Evolutionary conservation across 2,888 invertebrate species (phyloP), one percentile per base, ranked within the genome.

Genomic region (Cryptophagus acutangulus): DNA sequence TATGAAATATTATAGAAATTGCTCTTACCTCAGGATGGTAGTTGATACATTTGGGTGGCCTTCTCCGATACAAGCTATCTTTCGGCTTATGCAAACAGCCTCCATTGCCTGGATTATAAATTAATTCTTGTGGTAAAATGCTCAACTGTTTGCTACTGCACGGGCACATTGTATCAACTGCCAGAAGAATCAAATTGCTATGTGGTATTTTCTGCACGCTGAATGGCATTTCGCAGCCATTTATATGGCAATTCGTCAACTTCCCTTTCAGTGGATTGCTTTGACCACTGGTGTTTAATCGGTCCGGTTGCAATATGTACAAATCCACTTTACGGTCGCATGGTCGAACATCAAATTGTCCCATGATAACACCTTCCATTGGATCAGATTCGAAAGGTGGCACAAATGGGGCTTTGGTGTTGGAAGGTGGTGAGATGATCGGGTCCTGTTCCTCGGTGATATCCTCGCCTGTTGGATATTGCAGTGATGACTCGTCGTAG

Each of bases 151-250:
- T 89, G 61, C 84, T 86, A 51, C 89, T 89, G 70, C 90, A 91
- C 35, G 89, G 89, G 66, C 89, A 90, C 54, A 87, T 71, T 14
- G 87, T 89, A 69, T 92, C 90, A 57, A 91, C 90, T 49, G 90
- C 91, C 48, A 92, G 73, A 49, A 92, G 73, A 58, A 92, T 87
- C 57, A 92, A 73, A 74, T 92, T 92, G 63, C 90, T 91, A 67
- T 88, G 86, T 34, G 84, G 88, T 60, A 92, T 88, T 72, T 89
- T 89, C 65, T 91, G 90, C 40, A 91, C 90, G 72, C 90, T 91
- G 72, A 91, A 91, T 16, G 90, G 90, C 61, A 91, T 84, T 67
- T 90, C 89, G 63, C 91, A 91, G 46, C 88, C 89, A 28, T 87
- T 87, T 40, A 82, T 81, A 61, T 88, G 90, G 63, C 89, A 91